Percentiles rank a stretch among this genome's conserved stretches.
Conservation (phyloP, 2,797 vertebrate species). For the Syngnathus acus region DNA sequence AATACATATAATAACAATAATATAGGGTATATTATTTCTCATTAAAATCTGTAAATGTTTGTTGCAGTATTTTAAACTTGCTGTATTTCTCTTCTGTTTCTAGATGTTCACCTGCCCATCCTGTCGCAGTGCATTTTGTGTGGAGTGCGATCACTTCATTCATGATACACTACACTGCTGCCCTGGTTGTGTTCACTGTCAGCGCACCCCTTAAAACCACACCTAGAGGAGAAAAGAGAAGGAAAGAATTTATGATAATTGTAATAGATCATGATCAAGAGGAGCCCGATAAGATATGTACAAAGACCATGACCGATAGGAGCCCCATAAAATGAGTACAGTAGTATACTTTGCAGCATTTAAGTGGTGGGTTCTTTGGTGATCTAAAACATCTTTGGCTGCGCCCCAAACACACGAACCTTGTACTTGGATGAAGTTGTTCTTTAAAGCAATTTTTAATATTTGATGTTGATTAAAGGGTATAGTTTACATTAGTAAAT, state of each 20-base stretch:
- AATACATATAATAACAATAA: too few species aligned
- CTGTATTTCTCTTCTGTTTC: conserved; percentile 12
- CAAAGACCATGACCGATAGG: background rate
- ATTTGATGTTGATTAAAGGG: background rate
- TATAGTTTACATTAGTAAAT: background rate
- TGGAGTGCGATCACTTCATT: conserved; percentile 91
- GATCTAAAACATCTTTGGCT: too few species aligned
- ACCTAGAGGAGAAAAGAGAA: background rate
- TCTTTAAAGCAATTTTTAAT: background rate
- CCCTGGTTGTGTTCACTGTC: conserved; percentile 82
- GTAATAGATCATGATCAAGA: background rate
- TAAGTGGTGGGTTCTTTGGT: too few species aligned
- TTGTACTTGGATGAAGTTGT: background rate
- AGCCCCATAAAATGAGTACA: too few species aligned
- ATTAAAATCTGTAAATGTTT: background rate
- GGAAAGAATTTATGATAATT: background rate
- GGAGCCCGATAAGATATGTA: too few species aligned
- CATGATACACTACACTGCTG: conserved; percentile 93
- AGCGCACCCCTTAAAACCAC: conserved; percentile 41
- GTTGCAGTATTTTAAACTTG: background rate
- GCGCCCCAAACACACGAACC: background rate
- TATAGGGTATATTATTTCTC: background rate
- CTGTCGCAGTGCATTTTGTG: conserved; percentile 80
- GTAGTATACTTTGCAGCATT: too few species aligned
- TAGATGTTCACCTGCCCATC: conserved; percentile 80